phyloP scores from a whole-genome alignment of 2,113 vertebrate species.

The Chaetura pelagica region DNA sequence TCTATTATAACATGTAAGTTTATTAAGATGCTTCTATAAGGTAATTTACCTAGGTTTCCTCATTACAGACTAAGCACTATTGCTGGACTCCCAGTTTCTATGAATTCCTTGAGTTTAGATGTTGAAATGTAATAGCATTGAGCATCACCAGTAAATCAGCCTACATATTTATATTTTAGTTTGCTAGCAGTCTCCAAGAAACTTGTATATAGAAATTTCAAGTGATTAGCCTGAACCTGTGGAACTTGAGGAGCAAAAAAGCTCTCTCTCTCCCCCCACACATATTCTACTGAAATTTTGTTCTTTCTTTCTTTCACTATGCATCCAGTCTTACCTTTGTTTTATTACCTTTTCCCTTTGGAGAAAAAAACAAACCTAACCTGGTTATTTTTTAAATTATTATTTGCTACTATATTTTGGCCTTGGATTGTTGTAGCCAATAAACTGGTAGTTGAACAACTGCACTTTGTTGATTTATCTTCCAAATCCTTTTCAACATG shows the following conservation, averaged over 20 bases:
- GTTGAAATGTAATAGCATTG: not conserved
- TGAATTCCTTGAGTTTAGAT: not conserved
- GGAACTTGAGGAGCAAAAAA: not conserved
- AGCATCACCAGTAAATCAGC: not conserved
- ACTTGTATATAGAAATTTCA: not conserved
- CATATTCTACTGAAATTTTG: not conserved
- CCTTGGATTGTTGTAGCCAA: not conserved
- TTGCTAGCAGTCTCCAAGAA: not conserved
- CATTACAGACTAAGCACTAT: not conserved
- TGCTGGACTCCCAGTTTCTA: not conserved
- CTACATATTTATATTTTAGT: not conserved
- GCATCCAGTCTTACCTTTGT: not conserved
- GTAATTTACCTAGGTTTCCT: not conserved
- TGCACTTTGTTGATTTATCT: not conserved
- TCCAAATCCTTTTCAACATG: not conserved
- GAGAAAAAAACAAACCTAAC: not conserved
- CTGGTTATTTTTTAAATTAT: not conserved
- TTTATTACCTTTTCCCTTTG: not conserved
- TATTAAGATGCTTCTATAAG: not conserved
- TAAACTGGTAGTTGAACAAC: not conserved
- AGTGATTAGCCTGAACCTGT: not conserved
- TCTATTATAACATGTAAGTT: not conserved
- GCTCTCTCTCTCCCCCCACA: accelerated
- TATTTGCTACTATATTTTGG: not conserved
- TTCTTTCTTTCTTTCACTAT: not conserved